phyloP scores from a whole-genome alignment of 37 sponge, comb jelly and placozoan genomes.

The Aplysina aerophoba region DNA sequence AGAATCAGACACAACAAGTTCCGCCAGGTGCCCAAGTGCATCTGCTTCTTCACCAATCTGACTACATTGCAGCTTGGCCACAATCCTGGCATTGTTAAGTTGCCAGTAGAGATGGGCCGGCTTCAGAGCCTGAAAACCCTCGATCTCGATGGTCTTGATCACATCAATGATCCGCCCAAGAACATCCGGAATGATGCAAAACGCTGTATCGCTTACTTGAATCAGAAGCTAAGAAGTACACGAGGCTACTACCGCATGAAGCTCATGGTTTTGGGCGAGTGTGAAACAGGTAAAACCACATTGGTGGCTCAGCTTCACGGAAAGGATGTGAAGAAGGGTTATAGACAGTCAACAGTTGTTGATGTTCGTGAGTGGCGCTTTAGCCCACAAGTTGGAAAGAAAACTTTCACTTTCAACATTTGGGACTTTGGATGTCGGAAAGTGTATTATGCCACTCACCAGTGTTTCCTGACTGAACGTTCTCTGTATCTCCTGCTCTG shows the following conservation, averaged over 20 bases:
- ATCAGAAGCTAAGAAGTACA: constrained; percentile 78
- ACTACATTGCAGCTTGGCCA: constrained; percentile 61
- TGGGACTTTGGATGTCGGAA: constrained; percentile 98
- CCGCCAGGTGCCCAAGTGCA: constrained; percentile 67
- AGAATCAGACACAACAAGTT: constrained; percentile 78
- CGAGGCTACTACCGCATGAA: constrained; percentile 91
- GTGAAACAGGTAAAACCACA: constrained; percentile 87
- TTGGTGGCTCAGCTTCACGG: constrained; percentile 88
- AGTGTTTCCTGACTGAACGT: constrained; percentile 92
- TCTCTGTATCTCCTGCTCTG: constrained; percentile 91
- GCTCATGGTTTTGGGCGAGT: constrained; percentile 89
- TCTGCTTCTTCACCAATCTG: constrained; percentile 81
- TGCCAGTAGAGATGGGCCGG: constrained; percentile 85
- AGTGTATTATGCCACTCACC: constrained; percentile 96
- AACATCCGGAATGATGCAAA: constrained; percentile 54
- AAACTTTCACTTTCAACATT: constrained; percentile 77
- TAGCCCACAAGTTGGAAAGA: constrained; percentile 48
- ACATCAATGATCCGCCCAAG: constrained; percentile 83
- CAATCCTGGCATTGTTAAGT: constrained; percentile 66
- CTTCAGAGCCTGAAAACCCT: constrained; percentile 61
- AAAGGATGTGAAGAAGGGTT: constrained; percentile 52
- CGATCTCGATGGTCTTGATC: constrained; percentile 57
- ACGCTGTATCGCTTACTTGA: constrained; percentile 80
- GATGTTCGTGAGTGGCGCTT: constrained; percentile 88
- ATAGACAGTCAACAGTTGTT: constrained; percentile 92